Evolutionary conservation across 2,797 vertebrate species (phyloP).

Genomic region (Scleropages formosus): DNA sequence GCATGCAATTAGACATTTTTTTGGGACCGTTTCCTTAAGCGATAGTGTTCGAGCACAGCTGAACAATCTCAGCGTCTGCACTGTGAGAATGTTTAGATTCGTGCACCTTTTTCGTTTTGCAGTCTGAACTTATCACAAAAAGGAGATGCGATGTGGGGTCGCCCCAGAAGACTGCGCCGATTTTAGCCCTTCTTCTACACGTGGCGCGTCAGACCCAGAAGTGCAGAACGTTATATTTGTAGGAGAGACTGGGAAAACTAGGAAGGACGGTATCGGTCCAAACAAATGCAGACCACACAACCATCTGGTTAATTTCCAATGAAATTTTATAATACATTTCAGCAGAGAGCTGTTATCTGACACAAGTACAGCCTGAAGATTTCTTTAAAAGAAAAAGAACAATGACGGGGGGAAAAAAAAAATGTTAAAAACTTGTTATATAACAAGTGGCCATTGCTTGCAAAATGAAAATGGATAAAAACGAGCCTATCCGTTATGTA

Average conservation of each 20-base stretch:
- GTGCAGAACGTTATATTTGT: slow-evolving; percentile 73
- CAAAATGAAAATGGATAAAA: background rate
- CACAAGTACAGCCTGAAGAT: background rate
- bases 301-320: slow-evolving; percentile 59
- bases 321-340: background rate
- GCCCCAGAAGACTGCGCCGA: slow-evolving; percentile 68
- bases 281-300: slow-evolving; percentile 71
- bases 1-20: slow-evolving; percentile 28
- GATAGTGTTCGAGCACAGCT: slow-evolving; percentile 12
- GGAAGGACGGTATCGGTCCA: slow-evolving; percentile 80
- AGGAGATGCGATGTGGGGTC: slow-evolving; percentile 59
- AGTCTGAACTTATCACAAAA: slow-evolving; percentile 59
- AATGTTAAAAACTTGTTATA: too few relatives aligned
- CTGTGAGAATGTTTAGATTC: slow-evolving; percentile 50
- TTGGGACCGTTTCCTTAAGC: slow-evolving; percentile 16
- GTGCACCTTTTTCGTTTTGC: slow-evolving; percentile 58
- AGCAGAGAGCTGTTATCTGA: background rate
- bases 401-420: too few relatives aligned
- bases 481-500: background rate
- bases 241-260: slow-evolving; percentile 77
- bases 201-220: slow-evolving; percentile 76
- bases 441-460: background rate
- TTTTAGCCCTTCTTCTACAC: slow-evolving; percentile 67
- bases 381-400: too few relatives aligned
- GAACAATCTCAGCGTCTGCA: slow-evolving; percentile 9